A percentile compares a stretch with the other conserved stretches of the same genome.
Conservation (phyloP, 2,113 vertebrate species). For the Herpailurus yagouaroundi region DNA sequence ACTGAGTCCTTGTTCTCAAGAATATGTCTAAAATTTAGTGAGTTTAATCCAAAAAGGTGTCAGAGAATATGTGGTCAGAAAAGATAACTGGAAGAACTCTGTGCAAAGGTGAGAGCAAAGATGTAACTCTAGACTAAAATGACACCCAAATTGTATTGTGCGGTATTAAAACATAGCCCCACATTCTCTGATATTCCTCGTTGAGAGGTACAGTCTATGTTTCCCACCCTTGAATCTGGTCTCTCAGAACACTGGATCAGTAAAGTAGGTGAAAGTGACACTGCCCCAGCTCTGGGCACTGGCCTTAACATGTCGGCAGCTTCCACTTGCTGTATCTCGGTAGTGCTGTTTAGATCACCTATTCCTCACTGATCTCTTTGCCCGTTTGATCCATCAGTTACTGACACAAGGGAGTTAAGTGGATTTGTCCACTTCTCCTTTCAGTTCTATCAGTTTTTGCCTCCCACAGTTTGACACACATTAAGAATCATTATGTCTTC, state of each 20-base stretch:
- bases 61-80: not conserved
- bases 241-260: not conserved
- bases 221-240: not conserved
- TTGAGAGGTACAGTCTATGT: not conserved
- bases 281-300: not conserved
- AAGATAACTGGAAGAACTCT: not conserved
- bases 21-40: not conserved
- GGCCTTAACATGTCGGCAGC: not conserved
- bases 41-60: not conserved
- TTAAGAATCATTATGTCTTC: not conserved
- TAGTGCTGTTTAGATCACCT: not conserved
- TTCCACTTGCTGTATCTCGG: not conserved
- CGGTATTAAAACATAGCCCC: not conserved
- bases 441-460: not conserved
- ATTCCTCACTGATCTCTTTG: not conserved
- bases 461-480: not conserved
- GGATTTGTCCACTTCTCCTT: not conserved
- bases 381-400: not conserved
- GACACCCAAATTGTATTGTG: not conserved
- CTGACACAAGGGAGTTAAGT: not conserved
- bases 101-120: not conserved
- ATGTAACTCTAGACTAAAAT: not conserved
- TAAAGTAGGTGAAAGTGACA: not conserved
- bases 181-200: not conserved
- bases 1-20: not conserved